Base-by-base conservation (phyloP, 2,888 invertebrate genomes). In the Drosophila anomalipes region DNA sequence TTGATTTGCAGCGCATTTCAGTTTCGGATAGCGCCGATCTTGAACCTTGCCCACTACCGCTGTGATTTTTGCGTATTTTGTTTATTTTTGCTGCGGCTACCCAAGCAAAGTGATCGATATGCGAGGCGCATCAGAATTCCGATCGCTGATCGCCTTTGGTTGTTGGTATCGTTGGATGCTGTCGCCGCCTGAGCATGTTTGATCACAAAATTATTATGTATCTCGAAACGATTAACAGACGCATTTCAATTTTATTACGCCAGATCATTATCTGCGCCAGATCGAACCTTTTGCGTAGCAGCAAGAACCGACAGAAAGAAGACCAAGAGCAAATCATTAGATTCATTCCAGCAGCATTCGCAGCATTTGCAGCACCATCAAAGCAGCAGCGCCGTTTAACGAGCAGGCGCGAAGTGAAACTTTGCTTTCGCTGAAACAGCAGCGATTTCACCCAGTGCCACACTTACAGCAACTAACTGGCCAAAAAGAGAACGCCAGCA, bases 201-300 rank as follows among this genome's bases (percentile, higher is more conserved):
- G 74, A 75, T 63, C 76, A 82, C 75, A 87, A 86, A 90, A 88
- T 88, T 88, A 88, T 88, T 90, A 88, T 88, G 87, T 88, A 88
- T 88, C 90, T 89, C 70, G 75, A 77, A 87, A 77, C 90, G 87
- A 88, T 88, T 88, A 88, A 88, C 81, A 84, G 77, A 69, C 89
- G 91, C 87, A 88, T 89, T 86, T 86, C 82, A 82, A 86, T 90
- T 88, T 88, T 90, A 88, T 88, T 88, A 84, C 90, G 72, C 86
- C 72, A 82, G 86, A 86, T 86, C 83, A 89, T 87, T 86, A 86
- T 86, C 90, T 73, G 52, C 60, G 74, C 69, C 69, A 69, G 73
- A 76, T 80, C 60, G 69, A 56, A 74, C 74, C 74, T 77, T 84
- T 71, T 70, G 71, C 44, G 58, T n/a, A 28, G 65, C 44, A 70